Evolutionary conservation across 2,113 vertebrate genomes (phyloP).

Genomic region (Stigmatopora argus): DNA sequence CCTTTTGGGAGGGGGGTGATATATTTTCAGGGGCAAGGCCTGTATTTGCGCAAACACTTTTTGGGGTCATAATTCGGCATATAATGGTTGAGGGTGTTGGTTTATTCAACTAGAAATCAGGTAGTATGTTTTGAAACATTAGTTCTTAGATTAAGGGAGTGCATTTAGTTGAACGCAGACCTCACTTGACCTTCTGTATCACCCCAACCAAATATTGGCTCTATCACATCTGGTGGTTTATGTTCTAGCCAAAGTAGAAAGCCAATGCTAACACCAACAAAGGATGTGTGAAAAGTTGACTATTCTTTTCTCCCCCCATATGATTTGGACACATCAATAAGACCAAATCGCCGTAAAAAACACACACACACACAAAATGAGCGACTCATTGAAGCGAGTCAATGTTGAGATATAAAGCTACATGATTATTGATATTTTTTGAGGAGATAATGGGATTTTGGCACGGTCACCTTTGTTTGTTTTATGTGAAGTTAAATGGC

Average conservation of each 20-base stretch:
- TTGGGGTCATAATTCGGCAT: background rate
- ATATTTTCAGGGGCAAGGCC: background rate
- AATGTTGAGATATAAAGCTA: slow-evolving; percentile 4
- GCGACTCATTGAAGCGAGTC: background rate
- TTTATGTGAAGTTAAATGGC: slow-evolving; percentile 19
- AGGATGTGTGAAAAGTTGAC: background rate
- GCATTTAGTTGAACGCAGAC: background rate
- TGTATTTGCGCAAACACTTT: background rate
- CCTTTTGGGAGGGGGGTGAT: background rate
- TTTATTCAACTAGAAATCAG: background rate
- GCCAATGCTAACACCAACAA: background rate
- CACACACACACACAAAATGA: background rate
- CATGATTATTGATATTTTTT: slow-evolving; percentile 5
- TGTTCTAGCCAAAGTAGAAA: background rate
- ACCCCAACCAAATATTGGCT: background rate
- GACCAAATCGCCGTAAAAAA: background rate
- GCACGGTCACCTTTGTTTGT: slow-evolving; percentile 7
- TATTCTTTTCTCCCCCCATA: background rate
- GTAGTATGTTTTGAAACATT: background rate
- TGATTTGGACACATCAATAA: background rate
- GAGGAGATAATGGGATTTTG: background rate
- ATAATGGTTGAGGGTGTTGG: background rate
- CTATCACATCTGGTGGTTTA: background rate
- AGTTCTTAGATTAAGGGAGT: no score
- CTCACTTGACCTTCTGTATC: background rate